Base-by-base conservation (phyloP, 2,888 invertebrate species). In the Sarcophaga rosellei region DNA sequence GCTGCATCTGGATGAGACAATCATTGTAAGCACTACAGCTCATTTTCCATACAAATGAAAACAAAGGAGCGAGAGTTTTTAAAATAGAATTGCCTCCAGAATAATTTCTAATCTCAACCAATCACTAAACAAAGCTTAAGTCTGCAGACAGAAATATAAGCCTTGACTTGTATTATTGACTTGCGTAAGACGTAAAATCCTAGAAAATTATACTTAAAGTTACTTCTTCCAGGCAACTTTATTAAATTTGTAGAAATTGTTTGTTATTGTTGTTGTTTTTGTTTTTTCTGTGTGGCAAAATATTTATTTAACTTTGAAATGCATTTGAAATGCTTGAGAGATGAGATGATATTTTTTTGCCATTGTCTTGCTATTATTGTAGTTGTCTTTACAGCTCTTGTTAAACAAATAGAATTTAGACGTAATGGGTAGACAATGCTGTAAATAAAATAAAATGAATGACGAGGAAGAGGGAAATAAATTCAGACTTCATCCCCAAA, bases 401-500 rank as follows among this genome's bases (percentile, higher is more conserved):
- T 76, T 80, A 86, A 83, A 76, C 62, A 81, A 80, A 84, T 65
- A 80, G 65, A 78, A 65, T 82, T 68, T 79, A 76, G 59, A 61
- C 57, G 68, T 76, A 83, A 86, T 80, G 76, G 68, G 47, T 75
- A 82, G 76, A 82, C 82, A 79, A 82, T 75, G 75, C 65, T 65
- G 74, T 78, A 81, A 85, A 81, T 77, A 85, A 78, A 59, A 79
- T 70, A 75, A 80, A 84, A 79, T 75, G 57, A 72, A 76, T 77
- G 17, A 15, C n/a, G n/a, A 44, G 35, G 12, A n/a, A 8, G 4
- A 1, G 15, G 15, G 61, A 80, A 76, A 61, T 20, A 62, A 77
- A 79, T n/a, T n/a, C n/a, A 63, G 63, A 80, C 79, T 74, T 80
- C 75, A 84, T 53, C 75, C 75, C 75, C 70, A 72, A 20, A 80